Base-by-base conservation (phyloP, 2,888 invertebrate genomes). In the Lordiphosa fenestrarum region DNA sequence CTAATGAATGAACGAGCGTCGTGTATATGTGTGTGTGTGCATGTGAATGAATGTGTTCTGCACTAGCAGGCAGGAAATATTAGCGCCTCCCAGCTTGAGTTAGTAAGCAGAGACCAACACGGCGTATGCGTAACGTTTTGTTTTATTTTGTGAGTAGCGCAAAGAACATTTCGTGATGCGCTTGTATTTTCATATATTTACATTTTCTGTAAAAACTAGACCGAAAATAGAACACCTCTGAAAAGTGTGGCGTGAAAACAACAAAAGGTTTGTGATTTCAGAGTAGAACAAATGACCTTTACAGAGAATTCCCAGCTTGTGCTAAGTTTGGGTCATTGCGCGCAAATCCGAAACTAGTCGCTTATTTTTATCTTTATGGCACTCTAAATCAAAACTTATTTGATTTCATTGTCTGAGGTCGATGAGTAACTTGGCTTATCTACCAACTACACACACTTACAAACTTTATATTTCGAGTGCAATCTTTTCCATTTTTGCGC, bases 41-140 rank as follows among this genome's bases (percentile, higher is more conserved):
- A 15, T 54, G 10, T 23, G 25, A 51, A 25, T 77, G 65, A 71
- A 71, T 76, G 65, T 64, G 56, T 66, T 61, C 39, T 41, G 47
- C 48, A 6, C 9, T 6, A 40, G 30, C 21, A 37, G 47, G 53
- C 67, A 37, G 46, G 51, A 66, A 69, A 68, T 59, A 55, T 53
- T 40, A 47, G 65, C 53, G 58, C 54, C 68, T 58, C 73, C 68
- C 71, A 63, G 62, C 76, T 47, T 60, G 64, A 62, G 59, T 71
- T 72, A 68, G 55, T 60, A 71, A 54, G 53, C 63, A 54, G 38
- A 36, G 30, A 49, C 52, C 41, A 57, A 30, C 49, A 60, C 63
- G 50, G 71, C 78, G 80, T 80, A 78, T 78, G 71, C 73, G 76
- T 67, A 74, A 72, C 63, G 48, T 56, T 48, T 25, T 3, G 38